Evolutionary conservation across 2,888 invertebrate genomes (phyloP), one percentile per base, ranked within the genome.

Genomic region (Hirtodrosophila cameraria): DNA sequence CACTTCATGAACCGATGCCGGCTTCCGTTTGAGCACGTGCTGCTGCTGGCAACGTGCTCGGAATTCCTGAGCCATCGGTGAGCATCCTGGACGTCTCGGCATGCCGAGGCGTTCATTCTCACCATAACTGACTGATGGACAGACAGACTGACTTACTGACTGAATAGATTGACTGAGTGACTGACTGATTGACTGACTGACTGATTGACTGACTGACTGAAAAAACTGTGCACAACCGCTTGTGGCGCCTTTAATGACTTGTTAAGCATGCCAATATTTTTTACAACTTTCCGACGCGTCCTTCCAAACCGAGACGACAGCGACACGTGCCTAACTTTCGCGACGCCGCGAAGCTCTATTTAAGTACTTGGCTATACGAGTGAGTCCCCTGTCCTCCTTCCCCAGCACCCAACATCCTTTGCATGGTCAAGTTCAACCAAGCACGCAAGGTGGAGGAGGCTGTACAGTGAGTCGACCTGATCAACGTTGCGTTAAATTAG

Each of bases 401-500:
- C 31, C 50, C 35, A 7, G 13, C 1, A 0, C 23, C 1, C 58
- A 46, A 49, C 48, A 52, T 35, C 35, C 46, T 57, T 38, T 49
- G 62, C 59, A 58, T 53, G 76, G 76, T 79, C 76, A 75, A 74
- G 79, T 72, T 84, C 86, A 79, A 53, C 68, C 75, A 74, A 76
- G 65, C 63, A 59, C 52, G 48, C 54, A 15, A 36, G 27, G 33
- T 52, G 57, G 59, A 28, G 20, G 36, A 28, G 20, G 36, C 23
- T 54, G 48, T 38, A 38, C 42, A 45, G 39, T 53, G 46, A 35
- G 23, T 58, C 46, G 23, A 42, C 54, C 65, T 79, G 80, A 67
- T 73, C 89, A 90, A 59, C 89, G 87, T 89, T 70, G 89, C 90
- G 90, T 90, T 89, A 90, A 90, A 90, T 90, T 90, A 89, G 88